Evolutionary conservation across 2,113 vertebrate genomes (phyloP).

Genomic region (Macquaria australasica): DNA sequence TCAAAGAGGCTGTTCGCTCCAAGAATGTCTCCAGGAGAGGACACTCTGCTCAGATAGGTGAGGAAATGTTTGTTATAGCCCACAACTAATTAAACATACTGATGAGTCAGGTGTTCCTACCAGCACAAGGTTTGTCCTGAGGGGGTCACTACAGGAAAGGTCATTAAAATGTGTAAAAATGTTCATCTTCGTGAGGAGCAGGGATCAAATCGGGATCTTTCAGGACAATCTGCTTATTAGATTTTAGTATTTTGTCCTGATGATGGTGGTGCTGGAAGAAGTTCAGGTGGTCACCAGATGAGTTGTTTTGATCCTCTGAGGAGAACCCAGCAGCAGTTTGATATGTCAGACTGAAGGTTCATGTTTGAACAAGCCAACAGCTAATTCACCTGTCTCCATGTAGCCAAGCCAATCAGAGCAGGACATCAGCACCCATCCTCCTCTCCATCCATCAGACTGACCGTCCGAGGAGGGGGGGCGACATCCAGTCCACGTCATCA

Average conservation of each 20-base stretch:
- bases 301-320: neutral
- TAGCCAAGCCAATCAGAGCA: slow-evolving; percentile 93
- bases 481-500: slow-evolving; percentile 84
- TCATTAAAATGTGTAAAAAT: neutral
- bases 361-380: neutral
- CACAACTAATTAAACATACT: neutral
- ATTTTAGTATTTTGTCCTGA: neutral
- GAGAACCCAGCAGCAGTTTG: neutral
- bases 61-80: neutral
- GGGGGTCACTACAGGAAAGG: neutral
- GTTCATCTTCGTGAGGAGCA: neutral
- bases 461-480: slow-evolving; percentile 84
- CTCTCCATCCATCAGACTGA: slow-evolving; percentile 83
- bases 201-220: too few species aligned
- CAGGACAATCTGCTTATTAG: neutral
- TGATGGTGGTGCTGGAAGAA: neutral
- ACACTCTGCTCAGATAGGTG: slow-evolving; percentile 93
- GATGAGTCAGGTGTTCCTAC: neutral
- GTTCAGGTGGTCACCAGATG: neutral
- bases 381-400: slow-evolving; percentile 4
- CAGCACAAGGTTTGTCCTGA: neutral
- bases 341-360: neutral
- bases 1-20: slow-evolving; percentile 92
- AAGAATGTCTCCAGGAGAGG: slow-evolving; percentile 91
- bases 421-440: slow-evolving; percentile 86